Base-by-base conservation (phyloP, 2,888 invertebrate species). In the Hedychridium roseum region DNA sequence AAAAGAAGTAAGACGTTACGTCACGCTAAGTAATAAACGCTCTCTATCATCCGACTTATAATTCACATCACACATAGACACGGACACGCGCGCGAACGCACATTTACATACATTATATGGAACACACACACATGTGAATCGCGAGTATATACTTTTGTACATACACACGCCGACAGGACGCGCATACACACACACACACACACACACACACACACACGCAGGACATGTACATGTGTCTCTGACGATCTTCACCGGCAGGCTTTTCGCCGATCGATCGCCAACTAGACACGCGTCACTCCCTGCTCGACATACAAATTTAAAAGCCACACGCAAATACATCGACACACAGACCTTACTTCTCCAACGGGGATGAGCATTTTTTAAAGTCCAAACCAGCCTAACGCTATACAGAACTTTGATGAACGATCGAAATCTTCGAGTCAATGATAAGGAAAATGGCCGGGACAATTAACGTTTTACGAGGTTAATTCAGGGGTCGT, bases 1-100 rank as follows among this genome's bases (percentile, higher is more conserved):
- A 91, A 93, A 93, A 92, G 92, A 93, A 92, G 93, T 93, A 93
- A 93, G 93, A 90, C 84, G 75, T 77, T 78, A 73, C 70, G 77
- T 75, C 74, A 76, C 74, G 76, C 74, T 76, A 76, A 74, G 73
- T 74, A 75, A 73, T 66, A 61, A 54, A 55, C 50, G 59, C 63
- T 64, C 60, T 70, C 61, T 60, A 60, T 64, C 37, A 41, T 42
- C 44, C 36, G 28, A 17, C 31, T 28, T 45, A 23, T 31, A 31
- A 14, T 31, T 31, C 9, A 5, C 23, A 5, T 6, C 9, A 23
- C 12, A 4, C 31, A 14, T 31, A 15, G 16, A n/a, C 3, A 31
- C 7, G 16, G 15, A 12, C 31, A 3, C 15, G 12, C 27, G 12
- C 27, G 9, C 27, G 16, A 4, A 3, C 27, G 12, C 6, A 28